Evolutionary conservation across 2,888 invertebrate species (phyloP).

Genomic region (Tetragonisca angustula): DNA sequence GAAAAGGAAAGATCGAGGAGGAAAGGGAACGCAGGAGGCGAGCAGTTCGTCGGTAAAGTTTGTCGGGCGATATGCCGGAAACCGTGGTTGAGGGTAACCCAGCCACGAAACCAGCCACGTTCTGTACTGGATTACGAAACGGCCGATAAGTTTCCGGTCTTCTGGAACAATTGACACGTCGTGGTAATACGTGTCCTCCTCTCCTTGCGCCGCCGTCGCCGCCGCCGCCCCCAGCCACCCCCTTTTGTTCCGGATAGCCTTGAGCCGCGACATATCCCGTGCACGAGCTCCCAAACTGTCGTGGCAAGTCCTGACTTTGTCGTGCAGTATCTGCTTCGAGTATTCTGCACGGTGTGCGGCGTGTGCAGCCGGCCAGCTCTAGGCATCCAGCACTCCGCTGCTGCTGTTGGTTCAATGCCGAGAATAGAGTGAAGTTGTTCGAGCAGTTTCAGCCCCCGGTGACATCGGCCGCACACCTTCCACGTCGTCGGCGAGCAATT

Average conservation of each 20-base stretch:
- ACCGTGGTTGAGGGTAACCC: constrained; percentile 64
- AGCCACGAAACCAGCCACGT: constrained; percentile 44
- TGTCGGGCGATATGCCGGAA: constrained; percentile 25
- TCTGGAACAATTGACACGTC: constrained; percentile 76
- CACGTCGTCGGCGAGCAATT: constrained; percentile 44
- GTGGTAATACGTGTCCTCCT: constrained; percentile 69
- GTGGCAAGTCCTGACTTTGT: constrained; percentile 74
- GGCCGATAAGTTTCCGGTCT: constrained; percentile 71
- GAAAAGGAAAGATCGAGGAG: neutral
- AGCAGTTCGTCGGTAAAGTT: constrained; percentile 63
- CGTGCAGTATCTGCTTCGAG: constrained; percentile 64
- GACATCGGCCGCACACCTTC: constrained; percentile 55
- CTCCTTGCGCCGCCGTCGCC: neutral
- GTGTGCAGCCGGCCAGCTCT: constrained; percentile 37
- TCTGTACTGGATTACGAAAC: constrained; percentile 63
- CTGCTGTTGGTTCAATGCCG: constrained; percentile 47
- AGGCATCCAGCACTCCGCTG: constrained; percentile 33
- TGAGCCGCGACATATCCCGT: constrained; percentile 62
- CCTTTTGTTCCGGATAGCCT: constrained; percentile 36
- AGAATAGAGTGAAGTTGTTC: constrained; percentile 69
- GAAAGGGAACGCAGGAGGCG: neutral
- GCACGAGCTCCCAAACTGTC: constrained; percentile 71
- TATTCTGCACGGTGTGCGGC: constrained; percentile 48
- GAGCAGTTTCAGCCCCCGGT: constrained; percentile 52
- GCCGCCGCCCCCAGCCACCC: constrained; percentile 1